Evolutionary conservation across 2,797 vertebrate genomes (phyloP).

Genomic region (Tadarida brasiliensis): DNA sequence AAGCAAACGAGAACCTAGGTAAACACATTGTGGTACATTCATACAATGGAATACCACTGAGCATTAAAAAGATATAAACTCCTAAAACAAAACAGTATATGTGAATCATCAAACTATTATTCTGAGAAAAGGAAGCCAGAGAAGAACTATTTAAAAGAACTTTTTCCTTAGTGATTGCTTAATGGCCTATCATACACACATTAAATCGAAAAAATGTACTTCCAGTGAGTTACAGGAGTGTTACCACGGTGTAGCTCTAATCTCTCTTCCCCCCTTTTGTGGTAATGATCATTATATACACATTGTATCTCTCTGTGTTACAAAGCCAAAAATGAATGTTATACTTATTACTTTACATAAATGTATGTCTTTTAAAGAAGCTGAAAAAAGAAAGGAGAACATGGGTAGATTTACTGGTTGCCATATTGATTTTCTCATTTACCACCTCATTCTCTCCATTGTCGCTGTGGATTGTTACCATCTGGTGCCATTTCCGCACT

Average conservation of each 20-base stretch:
- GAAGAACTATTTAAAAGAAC: background rate
- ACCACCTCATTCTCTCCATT: background rate
- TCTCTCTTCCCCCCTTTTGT: background rate
- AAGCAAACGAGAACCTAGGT: background rate
- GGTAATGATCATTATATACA: background rate
- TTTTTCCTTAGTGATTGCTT: background rate
- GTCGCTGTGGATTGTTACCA: background rate
- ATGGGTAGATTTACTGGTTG: background rate
- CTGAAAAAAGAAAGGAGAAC: background rate
- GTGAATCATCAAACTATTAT: background rate
- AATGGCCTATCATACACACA: background rate
- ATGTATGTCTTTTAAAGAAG: background rate
- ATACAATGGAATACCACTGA: background rate
- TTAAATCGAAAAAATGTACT: background rate
- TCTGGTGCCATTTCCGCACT: background rate
- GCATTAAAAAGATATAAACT: background rate
- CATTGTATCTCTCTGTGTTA: background rate
- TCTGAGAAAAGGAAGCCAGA: slow-evolving; percentile 14
- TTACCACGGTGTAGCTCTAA: background rate
- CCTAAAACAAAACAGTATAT: background rate
- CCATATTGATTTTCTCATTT: background rate
- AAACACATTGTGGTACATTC: background rate
- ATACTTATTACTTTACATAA: background rate
- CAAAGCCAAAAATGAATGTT: background rate
- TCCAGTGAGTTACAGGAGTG: background rate